Evolutionary conservation across 2,888 invertebrate species (phyloP).

Genomic region (Erebia aethiops): DNA sequence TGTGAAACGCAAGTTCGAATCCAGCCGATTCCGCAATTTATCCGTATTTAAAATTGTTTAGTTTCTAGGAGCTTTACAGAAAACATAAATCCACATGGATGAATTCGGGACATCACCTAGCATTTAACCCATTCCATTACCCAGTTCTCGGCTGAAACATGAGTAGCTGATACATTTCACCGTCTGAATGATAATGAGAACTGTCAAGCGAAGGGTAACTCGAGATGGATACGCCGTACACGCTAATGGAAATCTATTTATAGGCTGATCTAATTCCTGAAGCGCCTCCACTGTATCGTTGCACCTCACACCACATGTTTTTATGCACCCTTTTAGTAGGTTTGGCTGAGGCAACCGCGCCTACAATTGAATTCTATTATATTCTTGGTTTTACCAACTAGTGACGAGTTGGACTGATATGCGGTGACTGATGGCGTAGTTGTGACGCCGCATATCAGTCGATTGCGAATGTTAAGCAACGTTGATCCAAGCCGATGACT

Average conservation of each 20-base stretch:
- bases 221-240: background rate
- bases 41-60: too few species aligned
- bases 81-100: too few species aligned
- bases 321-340: conserved; percentile 3
- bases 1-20: too few species aligned
- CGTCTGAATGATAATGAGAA: conserved; percentile 20
- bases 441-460: too few species aligned
- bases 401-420: too few species aligned
- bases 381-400: too few species aligned
- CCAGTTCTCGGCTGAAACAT: background rate
- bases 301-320: background rate
- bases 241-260: conserved; percentile 23
- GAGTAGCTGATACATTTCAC: conserved; percentile 15
- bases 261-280: conserved; percentile 11
- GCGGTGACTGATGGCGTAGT: too few species aligned
- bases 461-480: too few species aligned
- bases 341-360: background rate
- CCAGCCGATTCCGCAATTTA: too few species aligned
- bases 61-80: too few species aligned
- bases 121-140: background rate
- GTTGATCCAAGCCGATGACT: too few species aligned
- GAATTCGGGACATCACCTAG: background rate
- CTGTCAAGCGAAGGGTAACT: conserved; percentile 15
- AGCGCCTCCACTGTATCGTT: background rate
- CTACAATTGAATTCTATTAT: too few species aligned